These are phyloP conservation scores for Tribolium madens DNA, from an alignment of 1,140 invertebrate species.

Conservation along the genomic window DNA sequence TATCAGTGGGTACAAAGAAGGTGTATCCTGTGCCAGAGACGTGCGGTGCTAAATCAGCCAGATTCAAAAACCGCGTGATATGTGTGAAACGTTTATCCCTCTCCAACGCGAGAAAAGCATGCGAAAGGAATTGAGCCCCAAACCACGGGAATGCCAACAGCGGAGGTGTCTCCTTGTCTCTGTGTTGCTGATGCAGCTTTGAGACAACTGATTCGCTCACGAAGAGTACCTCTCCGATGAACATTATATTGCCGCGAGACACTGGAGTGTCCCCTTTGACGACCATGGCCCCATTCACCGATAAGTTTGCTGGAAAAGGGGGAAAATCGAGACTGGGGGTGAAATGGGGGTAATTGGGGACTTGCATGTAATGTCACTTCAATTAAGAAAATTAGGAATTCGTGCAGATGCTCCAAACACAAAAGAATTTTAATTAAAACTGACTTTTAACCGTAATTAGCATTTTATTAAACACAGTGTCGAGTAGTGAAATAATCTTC, in stretches of 20 bases:
- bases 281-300: constrained; percentile 71
- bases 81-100: constrained; percentile 70
- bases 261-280: constrained; percentile 72
- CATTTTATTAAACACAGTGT: constrained; percentile 27
- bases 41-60: constrained; percentile 71
- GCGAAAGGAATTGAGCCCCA: constrained; percentile 73
- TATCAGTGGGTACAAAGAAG: constrained; percentile 73
- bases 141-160: constrained; percentile 74
- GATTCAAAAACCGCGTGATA: constrained; percentile 71
- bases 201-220: constrained; percentile 72
- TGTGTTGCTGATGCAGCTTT: constrained; percentile 71
- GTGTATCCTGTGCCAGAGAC: constrained; percentile 73
- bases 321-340: not conserved
- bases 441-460: constrained; percentile 15
- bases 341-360: not conserved
- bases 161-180: constrained; percentile 75
- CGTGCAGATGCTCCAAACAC: not conserved
- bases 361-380: not conserved
- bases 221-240: constrained; percentile 73
- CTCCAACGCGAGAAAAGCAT: constrained; percentile 73
- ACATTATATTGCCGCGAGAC: constrained; percentile 72
- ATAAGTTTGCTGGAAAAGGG: constrained; percentile 64
- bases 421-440: constrained; percentile 35
- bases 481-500: not conserved
- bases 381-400: constrained; percentile 27